Evolutionary conservation across 2,888 invertebrate genomes (phyloP).

Genomic region (Pharmacophagus antenor): DNA sequence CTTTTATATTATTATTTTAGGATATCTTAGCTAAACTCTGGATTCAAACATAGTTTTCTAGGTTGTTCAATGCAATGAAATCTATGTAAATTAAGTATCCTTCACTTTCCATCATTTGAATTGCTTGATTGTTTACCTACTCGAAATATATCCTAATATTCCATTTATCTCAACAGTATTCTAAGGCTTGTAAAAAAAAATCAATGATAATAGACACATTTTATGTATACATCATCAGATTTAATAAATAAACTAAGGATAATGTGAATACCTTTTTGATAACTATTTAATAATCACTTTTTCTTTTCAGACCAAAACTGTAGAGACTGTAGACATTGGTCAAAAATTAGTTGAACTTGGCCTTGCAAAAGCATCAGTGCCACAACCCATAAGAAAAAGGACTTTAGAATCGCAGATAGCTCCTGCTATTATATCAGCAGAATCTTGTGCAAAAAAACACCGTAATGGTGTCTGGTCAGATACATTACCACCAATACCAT

Average conservation of each 20-base stretch:
- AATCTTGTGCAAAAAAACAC: conserved; percentile 60
- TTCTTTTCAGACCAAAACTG: conserved; percentile 60
- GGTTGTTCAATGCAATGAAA: too few relatives aligned
- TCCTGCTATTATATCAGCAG: conserved; percentile 61
- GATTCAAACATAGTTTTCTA: too few relatives aligned
- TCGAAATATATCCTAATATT: too few relatives aligned
- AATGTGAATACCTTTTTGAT: not conserved
- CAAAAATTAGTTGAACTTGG: conserved; percentile 73
- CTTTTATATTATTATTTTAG: not conserved
- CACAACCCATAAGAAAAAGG: conserved; percentile 56
- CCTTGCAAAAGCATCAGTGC: conserved; percentile 66
- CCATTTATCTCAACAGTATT: too few relatives aligned
- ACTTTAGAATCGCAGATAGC: conserved; percentile 65
- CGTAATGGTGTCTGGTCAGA: conserved; percentile 74
- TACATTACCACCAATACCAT: conserved; percentile 63
- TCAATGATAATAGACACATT: conserved; percentile 1
- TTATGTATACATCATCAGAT: not conserved
- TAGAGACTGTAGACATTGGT: conserved; percentile 67
- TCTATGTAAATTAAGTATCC: too few relatives aligned
- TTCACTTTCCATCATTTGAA: too few relatives aligned
- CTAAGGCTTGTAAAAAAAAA: too few relatives aligned
- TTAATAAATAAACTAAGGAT: not conserved
- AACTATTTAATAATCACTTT: conserved; percentile 3
- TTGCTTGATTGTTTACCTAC: too few relatives aligned
- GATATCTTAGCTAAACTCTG: too few relatives aligned